These are phyloP conservation scores for Alligator sinensis DNA, from an alignment of 2,113 vertebrate genomes.

Conservation along the genomic window DNA sequence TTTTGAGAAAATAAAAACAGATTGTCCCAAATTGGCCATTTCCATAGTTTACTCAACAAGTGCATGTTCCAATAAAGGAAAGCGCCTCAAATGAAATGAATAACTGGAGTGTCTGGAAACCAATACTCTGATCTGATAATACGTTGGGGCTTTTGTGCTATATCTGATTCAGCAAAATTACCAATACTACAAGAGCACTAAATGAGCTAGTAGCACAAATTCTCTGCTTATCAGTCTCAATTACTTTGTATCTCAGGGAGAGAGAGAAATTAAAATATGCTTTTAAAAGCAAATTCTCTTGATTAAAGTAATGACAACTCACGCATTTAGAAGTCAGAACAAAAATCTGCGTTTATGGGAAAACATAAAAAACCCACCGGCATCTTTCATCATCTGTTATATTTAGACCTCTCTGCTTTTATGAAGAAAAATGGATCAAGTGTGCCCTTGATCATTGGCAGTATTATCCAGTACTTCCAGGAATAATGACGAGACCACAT, in stretches of 20 bases:
- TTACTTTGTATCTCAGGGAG: background rate
- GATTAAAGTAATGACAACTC: constrained; percentile 2
- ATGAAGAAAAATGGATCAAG: background rate
- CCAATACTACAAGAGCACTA: background rate
- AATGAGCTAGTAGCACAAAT: background rate
- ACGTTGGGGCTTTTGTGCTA: background rate
- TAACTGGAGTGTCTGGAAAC: background rate
- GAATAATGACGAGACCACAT: no score
- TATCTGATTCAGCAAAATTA: constrained; percentile 30
- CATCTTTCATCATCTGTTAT: background rate
- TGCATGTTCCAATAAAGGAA: background rate
- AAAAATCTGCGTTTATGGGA: rapidly evolving
- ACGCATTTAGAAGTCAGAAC: background rate
- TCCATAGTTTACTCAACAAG: background rate
- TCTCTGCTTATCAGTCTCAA: constrained; percentile 25
- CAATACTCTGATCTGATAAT: background rate
- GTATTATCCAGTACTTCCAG: no score
- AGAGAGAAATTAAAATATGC: constrained; percentile 19
- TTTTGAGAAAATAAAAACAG: background rate
- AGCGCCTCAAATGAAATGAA: rapidly evolving
- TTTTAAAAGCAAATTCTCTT: background rate
- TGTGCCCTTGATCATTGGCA: background rate
- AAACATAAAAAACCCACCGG: background rate
- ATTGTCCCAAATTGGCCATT: background rate
- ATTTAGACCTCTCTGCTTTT: rapidly evolving